Evolutionary conservation across 2,113 vertebrate species (phyloP).

Genomic region (Cranoglanis bouderius): DNA sequence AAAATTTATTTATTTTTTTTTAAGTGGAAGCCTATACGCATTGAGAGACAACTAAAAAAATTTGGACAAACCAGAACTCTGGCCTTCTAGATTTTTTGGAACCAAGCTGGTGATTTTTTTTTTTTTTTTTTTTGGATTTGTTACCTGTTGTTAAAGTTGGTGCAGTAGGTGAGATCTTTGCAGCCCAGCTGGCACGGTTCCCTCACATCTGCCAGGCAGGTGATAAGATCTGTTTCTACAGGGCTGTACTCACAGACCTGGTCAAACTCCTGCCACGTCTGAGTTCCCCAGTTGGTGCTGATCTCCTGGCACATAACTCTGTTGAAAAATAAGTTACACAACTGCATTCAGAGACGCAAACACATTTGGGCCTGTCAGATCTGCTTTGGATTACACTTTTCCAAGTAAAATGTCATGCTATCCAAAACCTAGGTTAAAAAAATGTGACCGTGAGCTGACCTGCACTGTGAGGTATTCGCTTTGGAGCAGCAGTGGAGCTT

Average conservation of each 20-base stretch:
- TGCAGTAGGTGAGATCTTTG: slow-evolving; percentile 94
- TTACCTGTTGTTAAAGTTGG: slow-evolving; percentile 99
- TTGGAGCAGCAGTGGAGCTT: slow-evolving; percentile 98
- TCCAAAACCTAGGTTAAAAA: not conserved
- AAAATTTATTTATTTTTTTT: no score
- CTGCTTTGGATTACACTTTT: not conserved
- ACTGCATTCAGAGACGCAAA: not conserved
- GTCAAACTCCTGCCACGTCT: slow-evolving; percentile 98
- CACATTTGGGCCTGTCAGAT: not conserved
- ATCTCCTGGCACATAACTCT: slow-evolving; percentile 95
- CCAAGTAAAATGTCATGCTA: not conserved
- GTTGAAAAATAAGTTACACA: slow-evolving; percentile 31
- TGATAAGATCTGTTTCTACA: slow-evolving; percentile 90
- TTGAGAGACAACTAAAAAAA: not conserved
- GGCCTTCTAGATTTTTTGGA: not conserved
- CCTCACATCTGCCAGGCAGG: slow-evolving; percentile 93
- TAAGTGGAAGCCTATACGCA: no score
- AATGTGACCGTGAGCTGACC: slow-evolving; percentile 70
- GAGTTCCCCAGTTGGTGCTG: slow-evolving; percentile 95
- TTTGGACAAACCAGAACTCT: not conserved
- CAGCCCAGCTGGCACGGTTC: slow-evolving; percentile 98
- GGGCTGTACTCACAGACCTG: slow-evolving; percentile 93
- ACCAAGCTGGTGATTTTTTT: not conserved
- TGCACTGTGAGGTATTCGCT: slow-evolving; percentile 92
- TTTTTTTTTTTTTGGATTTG: not conserved